Conservation (phyloP, 2,888 invertebrate species). For the Drosophila prostipennis region DNA sequence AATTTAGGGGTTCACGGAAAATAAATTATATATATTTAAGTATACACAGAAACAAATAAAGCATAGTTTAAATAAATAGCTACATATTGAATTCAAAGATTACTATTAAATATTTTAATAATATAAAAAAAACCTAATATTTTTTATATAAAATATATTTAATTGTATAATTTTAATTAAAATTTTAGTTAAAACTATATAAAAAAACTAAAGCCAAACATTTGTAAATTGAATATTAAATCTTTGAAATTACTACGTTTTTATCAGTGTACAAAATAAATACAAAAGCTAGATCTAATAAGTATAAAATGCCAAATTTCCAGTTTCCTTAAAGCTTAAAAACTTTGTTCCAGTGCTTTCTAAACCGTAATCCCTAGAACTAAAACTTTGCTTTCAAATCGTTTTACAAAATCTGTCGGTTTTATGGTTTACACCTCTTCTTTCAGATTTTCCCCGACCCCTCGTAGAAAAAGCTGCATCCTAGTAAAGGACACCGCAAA, state of each 20-base stretch:
- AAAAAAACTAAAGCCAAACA: no score
- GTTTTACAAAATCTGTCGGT: background rate
- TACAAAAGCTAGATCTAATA: no score
- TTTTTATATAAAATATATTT: no score
- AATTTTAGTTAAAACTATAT: no score
- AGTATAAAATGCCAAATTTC: background rate
- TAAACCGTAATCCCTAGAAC: background rate
- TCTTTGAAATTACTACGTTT: no score
- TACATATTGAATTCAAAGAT: background rate
- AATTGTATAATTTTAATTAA: no score
- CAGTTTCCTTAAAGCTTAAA: background rate
- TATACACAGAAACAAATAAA: background rate
- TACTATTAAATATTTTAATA: background rate
- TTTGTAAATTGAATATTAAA: no score
- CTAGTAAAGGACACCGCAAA: constrained; percentile 19
- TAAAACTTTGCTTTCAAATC: background rate
- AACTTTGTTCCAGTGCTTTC: background rate
- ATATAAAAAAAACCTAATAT: no score
- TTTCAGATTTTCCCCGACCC: background rate
- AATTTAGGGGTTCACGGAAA: background rate
- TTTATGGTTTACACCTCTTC: background rate
- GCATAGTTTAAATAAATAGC: background rate
- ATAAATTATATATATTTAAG: background rate
- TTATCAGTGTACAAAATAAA: no score
- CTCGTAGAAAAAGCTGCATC: constrained; percentile 4